These are phyloP conservation scores for Napeogenes sylphis DNA, from an alignment of 2,888 invertebrate species.

Conservation along the genomic window DNA sequence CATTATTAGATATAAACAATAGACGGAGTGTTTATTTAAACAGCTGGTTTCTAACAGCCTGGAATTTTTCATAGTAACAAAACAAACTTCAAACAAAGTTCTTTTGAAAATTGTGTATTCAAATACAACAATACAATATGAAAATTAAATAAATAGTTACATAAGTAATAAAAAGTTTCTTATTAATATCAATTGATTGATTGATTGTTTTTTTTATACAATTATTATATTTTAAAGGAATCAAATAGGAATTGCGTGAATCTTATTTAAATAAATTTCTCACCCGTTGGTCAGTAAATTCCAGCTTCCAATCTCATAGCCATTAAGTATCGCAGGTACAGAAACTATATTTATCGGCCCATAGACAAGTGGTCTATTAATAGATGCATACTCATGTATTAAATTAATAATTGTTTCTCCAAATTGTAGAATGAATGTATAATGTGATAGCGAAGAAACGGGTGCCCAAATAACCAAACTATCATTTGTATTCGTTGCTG, in stretches of 20 bases:
- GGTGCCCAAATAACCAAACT: conserved; percentile 61
- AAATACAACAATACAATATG: background rate
- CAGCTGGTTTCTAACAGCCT: conserved; percentile 17
- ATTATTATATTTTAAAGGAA: too few relatives aligned
- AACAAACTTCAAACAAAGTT: background rate
- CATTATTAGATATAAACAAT: background rate
- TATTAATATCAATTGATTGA: too few relatives aligned
- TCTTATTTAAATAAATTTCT: conserved; percentile 30
- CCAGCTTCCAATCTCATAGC: conserved; percentile 66
- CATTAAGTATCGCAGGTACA: conserved; percentile 52
- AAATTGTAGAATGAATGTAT: conserved; percentile 53
- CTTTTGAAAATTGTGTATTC: background rate
- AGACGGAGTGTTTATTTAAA: background rate
- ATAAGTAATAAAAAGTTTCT: background rate
- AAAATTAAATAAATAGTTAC: background rate
- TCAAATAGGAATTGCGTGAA: background rate
- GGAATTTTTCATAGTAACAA: conserved; percentile 10
- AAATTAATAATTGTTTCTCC: conserved; percentile 54
- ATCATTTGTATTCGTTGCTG: conserved; percentile 47
- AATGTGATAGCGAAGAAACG: conserved; percentile 41
- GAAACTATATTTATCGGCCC: conserved; percentile 65
- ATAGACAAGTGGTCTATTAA: conserved; percentile 48
- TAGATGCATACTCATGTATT: conserved; percentile 53
- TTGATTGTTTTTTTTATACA: too few relatives aligned
- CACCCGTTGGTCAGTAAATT: conserved; percentile 66